A percentile compares a stretch with the other conserved stretches of the same genome.
Conservation (phyloP, 1,140 invertebrate genomes). For the Calliphora vicina region DNA sequence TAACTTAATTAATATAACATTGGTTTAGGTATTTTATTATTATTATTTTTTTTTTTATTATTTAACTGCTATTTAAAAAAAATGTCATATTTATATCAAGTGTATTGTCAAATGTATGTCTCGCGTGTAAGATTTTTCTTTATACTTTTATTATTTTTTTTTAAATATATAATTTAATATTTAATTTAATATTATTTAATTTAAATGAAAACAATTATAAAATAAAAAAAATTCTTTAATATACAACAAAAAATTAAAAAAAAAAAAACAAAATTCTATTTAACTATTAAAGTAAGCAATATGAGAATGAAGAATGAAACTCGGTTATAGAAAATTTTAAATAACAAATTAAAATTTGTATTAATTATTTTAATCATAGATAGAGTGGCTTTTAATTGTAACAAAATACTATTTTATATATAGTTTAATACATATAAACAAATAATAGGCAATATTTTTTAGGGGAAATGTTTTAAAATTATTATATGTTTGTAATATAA, state of each 20-base stretch:
- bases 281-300: background rate
- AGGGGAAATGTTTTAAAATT: no score
- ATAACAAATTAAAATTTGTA: no score
- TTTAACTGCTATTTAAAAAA: constrained; percentile 1
- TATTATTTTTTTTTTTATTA: background rate
- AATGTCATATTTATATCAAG: constrained; percentile 1
- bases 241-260: background rate
- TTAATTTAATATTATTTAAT: background rate
- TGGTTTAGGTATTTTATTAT: background rate
- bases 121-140: constrained; percentile 14
- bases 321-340: no score
- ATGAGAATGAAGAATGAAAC: background rate
- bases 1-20: background rate
- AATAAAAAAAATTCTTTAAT: background rate
- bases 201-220: background rate
- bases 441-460: background rate
- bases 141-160: background rate
- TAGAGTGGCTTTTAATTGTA: no score
- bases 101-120: constrained; percentile 32
- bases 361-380: background rate
- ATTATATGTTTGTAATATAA: no score
- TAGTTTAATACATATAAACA: background rate
- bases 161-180: background rate
- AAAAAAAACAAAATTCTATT: background rate
- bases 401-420: background rate